These are phyloP conservation scores for Trididemnum clinides DNA, from an alignment of 23 tunicate genomes.

Conservation along the genomic window DNA sequence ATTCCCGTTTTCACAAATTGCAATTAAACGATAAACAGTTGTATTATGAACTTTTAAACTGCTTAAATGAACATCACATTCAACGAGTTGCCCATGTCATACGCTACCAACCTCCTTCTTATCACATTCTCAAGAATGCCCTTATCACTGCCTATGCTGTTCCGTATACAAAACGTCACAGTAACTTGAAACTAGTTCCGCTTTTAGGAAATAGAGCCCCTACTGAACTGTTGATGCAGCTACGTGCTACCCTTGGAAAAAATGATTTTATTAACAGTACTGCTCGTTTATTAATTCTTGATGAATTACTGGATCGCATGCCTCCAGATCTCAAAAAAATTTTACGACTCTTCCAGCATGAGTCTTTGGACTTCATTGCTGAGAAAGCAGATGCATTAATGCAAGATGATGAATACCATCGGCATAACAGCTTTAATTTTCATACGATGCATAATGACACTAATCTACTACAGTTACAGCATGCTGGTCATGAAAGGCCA, in stretches of 20 bases:
- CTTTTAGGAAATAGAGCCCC: neutral
- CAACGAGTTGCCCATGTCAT: neutral
- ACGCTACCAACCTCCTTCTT: neutral
- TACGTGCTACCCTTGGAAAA: neutral
- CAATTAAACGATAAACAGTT: neutral
- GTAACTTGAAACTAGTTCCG: neutral
- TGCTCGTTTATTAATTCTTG: neutral
- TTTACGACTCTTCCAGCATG: neutral
- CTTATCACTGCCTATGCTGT: neutral
- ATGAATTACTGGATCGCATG: neutral
- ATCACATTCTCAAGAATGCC: neutral
- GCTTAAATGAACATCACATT: neutral
- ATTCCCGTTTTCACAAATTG: neutral
- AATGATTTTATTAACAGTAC: neutral
- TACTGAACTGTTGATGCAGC: neutral
- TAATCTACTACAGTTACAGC: too few relatives aligned
- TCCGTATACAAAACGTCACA: neutral
- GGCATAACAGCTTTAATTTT: too few relatives aligned
- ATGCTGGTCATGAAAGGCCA: too few relatives aligned
- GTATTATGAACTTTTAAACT: neutral
- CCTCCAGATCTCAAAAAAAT: neutral
- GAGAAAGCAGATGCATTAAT: neutral
- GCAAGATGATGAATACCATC: neutral
- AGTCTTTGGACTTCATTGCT: neutral
- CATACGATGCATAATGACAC: too few relatives aligned